Evolutionary conservation across 1,140 invertebrate genomes (phyloP).

Genomic region (Trinorchestia longiramus): DNA sequence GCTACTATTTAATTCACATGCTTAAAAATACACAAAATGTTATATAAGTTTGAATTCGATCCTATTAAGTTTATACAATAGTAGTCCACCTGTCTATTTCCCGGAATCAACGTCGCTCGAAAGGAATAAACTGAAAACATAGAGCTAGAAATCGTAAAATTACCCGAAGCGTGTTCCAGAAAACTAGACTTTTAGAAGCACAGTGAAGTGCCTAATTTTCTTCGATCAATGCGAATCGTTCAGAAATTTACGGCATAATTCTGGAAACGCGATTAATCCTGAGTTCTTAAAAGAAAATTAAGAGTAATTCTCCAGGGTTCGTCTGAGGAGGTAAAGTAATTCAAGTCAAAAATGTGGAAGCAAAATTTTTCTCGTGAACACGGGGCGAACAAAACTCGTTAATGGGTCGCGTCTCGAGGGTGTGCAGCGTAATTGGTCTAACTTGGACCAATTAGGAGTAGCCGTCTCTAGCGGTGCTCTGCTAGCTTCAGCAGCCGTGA

Average conservation of each 20-base stretch:
- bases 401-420: conserved; percentile 45
- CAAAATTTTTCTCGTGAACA: neutral
- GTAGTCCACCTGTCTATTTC: neutral
- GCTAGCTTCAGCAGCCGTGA: neutral
- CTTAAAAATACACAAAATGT: too few relatives aligned
- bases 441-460: conserved; percentile 47
- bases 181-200: neutral
- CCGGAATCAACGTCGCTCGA: neutral
- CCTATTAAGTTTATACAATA: neutral
- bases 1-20: too few relatives aligned
- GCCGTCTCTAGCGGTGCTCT: neutral
- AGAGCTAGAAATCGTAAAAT: neutral
- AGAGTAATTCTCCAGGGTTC: neutral
- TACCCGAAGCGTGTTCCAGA: neutral
- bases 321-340: neutral
- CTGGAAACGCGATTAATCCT: neutral
- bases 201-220: neutral
- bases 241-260: neutral
- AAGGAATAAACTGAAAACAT: neutral
- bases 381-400: conserved; percentile 39
- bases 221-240: neutral
- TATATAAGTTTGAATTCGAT: neutral
- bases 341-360: neutral
- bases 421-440: conserved; percentile 30
- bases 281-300: neutral